phyloP scores from a whole-genome alignment of 2,797 vertebrate species.

The Tokudaia tokunoshimensis region DNA sequence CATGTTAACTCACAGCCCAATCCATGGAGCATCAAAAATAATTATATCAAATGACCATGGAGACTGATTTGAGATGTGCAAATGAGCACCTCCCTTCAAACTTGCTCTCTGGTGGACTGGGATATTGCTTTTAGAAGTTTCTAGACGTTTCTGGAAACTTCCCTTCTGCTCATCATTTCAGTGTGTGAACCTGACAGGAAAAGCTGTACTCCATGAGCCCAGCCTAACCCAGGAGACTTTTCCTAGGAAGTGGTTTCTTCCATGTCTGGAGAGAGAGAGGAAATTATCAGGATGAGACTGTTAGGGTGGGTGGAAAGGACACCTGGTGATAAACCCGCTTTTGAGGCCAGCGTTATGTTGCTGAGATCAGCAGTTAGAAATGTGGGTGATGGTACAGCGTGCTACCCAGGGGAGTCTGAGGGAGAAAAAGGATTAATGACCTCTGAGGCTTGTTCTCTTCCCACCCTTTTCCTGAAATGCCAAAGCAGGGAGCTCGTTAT shows the following conservation, averaged over 20 bases:
- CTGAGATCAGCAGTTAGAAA: constrained; percentile 83
- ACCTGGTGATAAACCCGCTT: constrained; percentile 66
- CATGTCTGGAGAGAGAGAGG: neutral
- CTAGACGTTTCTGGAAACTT: neutral
- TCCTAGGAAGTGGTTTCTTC: neutral
- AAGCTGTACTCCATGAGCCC: neutral
- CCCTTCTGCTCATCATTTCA: neutral
- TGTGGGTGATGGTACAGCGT: constrained; percentile 81
- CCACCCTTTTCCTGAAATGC: constrained; percentile 85
- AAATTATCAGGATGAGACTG: neutral
- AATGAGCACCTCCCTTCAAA: neutral
- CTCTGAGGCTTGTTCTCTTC: constrained; percentile 76
- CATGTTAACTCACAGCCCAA: neutral
- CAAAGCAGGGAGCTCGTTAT: constrained; percentile 85
- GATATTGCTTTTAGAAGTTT: neutral
- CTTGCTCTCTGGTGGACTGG: neutral
- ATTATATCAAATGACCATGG: constrained; percentile 30
- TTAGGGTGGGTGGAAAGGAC: constrained; percentile 49
- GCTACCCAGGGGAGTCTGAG: constrained; percentile 76
- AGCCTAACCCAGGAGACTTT: neutral
- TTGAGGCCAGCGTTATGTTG: constrained; percentile 60
- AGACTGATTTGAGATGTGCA: neutral
- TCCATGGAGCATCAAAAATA: constrained; percentile 37
- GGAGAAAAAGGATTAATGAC: constrained; percentile 87
- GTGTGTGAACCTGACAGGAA: neutral